Evolutionary conservation across 2,888 invertebrate species (phyloP), one percentile per base, ranked within the genome.

Genomic region (Polydrusus cervinus): DNA sequence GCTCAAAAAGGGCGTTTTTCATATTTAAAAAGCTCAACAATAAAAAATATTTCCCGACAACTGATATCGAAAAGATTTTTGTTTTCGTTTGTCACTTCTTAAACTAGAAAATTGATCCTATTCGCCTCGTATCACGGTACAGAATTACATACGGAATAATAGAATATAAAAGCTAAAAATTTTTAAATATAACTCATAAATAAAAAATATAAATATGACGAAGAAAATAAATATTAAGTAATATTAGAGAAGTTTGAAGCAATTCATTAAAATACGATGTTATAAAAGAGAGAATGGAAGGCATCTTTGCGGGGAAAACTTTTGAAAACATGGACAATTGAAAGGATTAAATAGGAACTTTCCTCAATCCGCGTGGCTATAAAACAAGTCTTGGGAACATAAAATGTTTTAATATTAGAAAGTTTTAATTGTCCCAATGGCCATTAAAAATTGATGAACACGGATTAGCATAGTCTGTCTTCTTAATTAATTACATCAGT

Each of bases 381-480:
- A 79, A 81, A 81, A 79, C 79, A 80, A 82, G 78, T 79, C 76
- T 69, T 49, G 47, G 73, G 51, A 74, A 80, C 78, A 75, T 80
- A 79, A 81, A 81, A 81, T 79, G 79, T 76, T 80, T 82, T 81
- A 75, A 82, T 79, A 81, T 83, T 81, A 82, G 80, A 79, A 83
- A 84, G 83, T 83, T 84, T 84, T 82, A 83, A 84, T 84, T 84
- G 83, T 83, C 79, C 79, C 80, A 74, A 81, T 82, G 80, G 80
- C 80, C 81, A 83, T 83, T 82, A 82, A 84, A 82, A 84, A 84
- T 84, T 84, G 83, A 84, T 82, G 84, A 82, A 80, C 80, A 78
- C 79, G 78, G 79, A 83, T 83, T 83, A 81, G 80, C 80, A 79
- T 79, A 78, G 80, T 77, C 77, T 77, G 77, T 71, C 75, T 71